A percentile compares a stretch with the other conserved stretches of the same genome.
phyloP scores from a whole-genome alignment of 2,113 vertebrate species.

The Apteryx owenii region DNA sequence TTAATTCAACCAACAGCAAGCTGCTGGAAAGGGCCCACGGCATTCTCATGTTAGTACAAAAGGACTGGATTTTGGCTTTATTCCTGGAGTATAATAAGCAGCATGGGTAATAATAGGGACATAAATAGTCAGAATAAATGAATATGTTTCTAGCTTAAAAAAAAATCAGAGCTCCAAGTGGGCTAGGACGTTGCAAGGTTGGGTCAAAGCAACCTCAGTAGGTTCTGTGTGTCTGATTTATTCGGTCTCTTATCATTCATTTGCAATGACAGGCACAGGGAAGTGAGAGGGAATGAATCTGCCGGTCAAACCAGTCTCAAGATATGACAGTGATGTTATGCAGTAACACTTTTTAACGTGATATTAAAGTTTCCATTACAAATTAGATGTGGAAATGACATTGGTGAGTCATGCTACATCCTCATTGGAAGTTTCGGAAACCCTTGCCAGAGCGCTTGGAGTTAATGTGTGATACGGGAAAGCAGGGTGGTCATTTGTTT shows the following conservation, averaged over 20 bases:
- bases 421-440: neutral
- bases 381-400: neutral
- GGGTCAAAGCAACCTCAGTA: neutral
- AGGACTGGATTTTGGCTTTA: neutral
- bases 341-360: neutral
- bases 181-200: neutral
- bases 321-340: neutral
- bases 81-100: neutral
- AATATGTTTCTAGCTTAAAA: neutral
- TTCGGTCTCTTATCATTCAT: neutral
- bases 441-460: neutral
- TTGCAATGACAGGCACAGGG: neutral
- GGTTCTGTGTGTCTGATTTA: neutral
- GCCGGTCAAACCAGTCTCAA: neutral
- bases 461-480: neutral
- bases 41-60: slow-evolving; percentile 94
- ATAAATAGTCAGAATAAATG: neutral
- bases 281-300: neutral
- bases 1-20: slow-evolving; percentile 91
- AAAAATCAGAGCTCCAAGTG: neutral
- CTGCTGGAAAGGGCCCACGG: slow-evolving; percentile 95
- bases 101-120: neutral
- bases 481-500: neutral
- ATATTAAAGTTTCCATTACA: neutral
- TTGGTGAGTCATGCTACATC: neutral